phyloP scores from a whole-genome alignment of 2,797 vertebrate genomes.

The Enteromius unitaeniatus region DNA sequence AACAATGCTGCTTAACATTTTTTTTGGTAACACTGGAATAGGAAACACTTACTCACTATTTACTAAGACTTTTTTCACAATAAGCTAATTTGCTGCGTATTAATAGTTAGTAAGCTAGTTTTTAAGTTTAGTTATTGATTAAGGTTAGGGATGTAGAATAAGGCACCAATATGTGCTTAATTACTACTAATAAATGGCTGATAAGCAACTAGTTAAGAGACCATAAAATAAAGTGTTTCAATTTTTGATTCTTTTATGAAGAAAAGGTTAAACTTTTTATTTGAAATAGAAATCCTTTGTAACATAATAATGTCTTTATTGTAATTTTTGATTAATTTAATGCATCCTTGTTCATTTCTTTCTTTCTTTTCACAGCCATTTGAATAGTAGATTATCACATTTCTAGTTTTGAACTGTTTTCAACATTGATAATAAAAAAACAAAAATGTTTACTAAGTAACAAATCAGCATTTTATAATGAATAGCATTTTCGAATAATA shows the following conservation, averaged over 20 bases:
- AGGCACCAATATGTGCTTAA: no score
- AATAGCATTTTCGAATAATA: background rate
- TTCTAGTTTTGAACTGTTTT: background rate
- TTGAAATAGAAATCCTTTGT: background rate
- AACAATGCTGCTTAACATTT: background rate
- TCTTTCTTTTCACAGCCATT: background rate
- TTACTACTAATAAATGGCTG: no score
- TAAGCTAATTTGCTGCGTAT: no score
- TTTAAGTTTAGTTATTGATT: no score
- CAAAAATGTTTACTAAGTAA: background rate
- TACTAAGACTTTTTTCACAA: no score
- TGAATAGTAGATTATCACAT: background rate
- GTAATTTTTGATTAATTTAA: background rate
- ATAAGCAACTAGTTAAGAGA: no score
- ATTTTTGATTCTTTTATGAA: background rate
- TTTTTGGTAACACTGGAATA: no score
- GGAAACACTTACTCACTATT: no score
- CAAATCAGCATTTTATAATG: background rate
- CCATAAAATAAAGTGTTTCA: no score
- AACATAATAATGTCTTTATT: background rate
- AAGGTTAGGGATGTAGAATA: no score
- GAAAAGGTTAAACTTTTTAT: background rate
- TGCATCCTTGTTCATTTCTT: background rate
- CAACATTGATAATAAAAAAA: background rate
- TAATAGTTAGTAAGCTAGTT: no score